Conservation (phyloP, 2,113 vertebrate species). For the Accipiter virgatus region DNA sequence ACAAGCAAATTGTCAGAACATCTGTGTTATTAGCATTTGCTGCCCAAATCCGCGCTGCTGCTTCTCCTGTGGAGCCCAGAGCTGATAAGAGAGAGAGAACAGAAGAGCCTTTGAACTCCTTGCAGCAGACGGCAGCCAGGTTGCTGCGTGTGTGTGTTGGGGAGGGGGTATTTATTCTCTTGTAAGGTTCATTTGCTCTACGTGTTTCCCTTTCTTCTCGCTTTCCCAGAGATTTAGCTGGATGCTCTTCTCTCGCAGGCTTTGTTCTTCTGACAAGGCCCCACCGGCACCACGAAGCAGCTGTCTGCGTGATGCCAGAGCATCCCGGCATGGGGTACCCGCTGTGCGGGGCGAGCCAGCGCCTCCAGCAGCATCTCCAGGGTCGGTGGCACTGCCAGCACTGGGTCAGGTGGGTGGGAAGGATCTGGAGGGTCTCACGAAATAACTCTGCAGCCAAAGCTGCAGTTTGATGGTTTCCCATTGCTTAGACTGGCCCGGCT, state of each 20-base stretch:
- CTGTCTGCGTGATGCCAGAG: neutral
- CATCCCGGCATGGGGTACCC: neutral
- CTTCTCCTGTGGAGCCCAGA: constrained; percentile 74
- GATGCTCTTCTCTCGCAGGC: constrained; percentile 18
- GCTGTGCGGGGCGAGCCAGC: neutral
- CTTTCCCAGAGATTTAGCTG: constrained; percentile 59
- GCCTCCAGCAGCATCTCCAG: neutral
- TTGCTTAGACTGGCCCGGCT: neutral
- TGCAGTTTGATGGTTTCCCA: neutral
- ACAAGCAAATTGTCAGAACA: constrained; percentile 74
- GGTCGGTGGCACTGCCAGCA: neutral
- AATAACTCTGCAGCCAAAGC: neutral
- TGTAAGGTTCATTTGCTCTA: constrained; percentile 70
- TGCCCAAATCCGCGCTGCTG: constrained; percentile 74
- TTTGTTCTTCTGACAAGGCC: constrained; percentile 65
- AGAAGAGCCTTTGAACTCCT: constrained; percentile 82
- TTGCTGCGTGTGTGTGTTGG: constrained; percentile 60
- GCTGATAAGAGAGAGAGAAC: constrained; percentile 75
- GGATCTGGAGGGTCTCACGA: neutral
- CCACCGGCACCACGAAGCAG: neutral
- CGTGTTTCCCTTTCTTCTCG: constrained; percentile 57
- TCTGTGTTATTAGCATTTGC: constrained; percentile 85
- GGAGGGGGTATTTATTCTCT: constrained; percentile 66
- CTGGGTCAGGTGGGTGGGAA: fast-evolving
- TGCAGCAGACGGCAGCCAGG: constrained; percentile 76